Conservation (phyloP, 2,888 invertebrate species). For the Hydroisotoma schaefferi region DNA sequence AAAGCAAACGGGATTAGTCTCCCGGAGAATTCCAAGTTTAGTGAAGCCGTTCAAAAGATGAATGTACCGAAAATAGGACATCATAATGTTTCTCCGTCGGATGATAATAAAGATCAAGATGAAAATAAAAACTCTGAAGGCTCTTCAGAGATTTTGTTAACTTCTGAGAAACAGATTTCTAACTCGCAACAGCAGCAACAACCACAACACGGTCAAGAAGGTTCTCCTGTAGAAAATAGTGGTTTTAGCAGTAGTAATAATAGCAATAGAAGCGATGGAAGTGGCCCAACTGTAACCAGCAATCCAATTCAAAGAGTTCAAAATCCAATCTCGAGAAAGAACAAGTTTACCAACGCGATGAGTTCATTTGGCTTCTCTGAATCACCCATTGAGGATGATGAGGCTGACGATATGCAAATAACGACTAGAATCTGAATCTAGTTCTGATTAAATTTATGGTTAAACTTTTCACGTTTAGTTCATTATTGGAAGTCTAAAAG, state of each 20-base stretch:
- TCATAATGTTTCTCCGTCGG: neutral
- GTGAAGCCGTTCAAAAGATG: neutral
- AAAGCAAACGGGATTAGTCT: conserved; percentile 11
- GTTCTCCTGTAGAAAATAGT: neutral
- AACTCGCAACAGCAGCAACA: neutral
- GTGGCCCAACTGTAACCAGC: neutral
- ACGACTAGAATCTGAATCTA: too few relatives aligned
- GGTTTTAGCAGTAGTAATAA: neutral
- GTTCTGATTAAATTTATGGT: too few relatives aligned
- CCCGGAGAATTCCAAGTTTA: conserved; percentile 10
- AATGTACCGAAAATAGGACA: conserved; percentile 6
- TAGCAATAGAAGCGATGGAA: neutral
- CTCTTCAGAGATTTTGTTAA: too few relatives aligned
- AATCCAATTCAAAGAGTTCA: neutral
- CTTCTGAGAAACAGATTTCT: neutral
- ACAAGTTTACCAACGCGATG: neutral
- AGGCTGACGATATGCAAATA: too few relatives aligned
- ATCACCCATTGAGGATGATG: neutral
- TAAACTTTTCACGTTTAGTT: too few relatives aligned
- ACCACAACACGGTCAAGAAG: neutral
- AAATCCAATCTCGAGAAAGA: neutral
- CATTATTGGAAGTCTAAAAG: too few relatives aligned
- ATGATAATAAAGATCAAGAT: too few relatives aligned
- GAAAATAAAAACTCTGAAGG: too few relatives aligned
- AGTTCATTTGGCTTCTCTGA: neutral